Percentiles rank a stretch among this genome's conserved stretches.
phyloP scores from a whole-genome alignment of 2,797 vertebrate genomes.

The Xyrichtys novacula region DNA sequence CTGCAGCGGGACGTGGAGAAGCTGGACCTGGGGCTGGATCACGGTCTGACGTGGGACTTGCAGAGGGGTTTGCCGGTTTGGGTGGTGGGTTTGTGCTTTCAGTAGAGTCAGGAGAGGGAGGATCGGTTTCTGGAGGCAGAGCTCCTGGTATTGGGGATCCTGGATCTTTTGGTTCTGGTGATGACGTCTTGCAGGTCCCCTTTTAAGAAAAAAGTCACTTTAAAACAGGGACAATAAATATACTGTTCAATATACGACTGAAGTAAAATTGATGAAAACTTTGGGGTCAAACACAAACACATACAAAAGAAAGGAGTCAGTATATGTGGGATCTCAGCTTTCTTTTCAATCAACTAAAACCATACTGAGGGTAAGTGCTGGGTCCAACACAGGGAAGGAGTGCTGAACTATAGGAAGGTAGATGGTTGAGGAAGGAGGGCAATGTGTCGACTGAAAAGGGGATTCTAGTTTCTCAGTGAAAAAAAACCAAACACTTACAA shows the following conservation, averaged over 20 bases:
- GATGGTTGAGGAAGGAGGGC: slow-evolving; percentile 8
- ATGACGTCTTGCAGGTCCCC: slow-evolving; percentile 63
- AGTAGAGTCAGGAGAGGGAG: slow-evolving; percentile 4
- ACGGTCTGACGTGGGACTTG: slow-evolving; percentile 15
- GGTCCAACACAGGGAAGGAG: slow-evolving; percentile 11
- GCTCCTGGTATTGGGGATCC: slow-evolving; percentile 38
- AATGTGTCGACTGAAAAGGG: slow-evolving; percentile 7
- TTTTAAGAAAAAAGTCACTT: slow-evolving; percentile 59
- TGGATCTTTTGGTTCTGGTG: slow-evolving; percentile 59
- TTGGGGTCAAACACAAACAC: background rate
- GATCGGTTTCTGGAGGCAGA: slow-evolving; percentile 30
- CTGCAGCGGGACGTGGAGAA: slow-evolving; percentile 39
- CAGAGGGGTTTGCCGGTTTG: slow-evolving; percentile 2
- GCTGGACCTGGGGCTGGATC: background rate
- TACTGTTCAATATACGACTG: background rate
- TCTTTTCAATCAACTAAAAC: slow-evolving; percentile 9
- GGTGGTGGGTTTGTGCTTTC: slow-evolving; percentile 36
- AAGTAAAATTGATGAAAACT: background rate
- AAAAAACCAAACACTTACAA: slow-evolving; percentile 85
- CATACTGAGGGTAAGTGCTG: background rate
- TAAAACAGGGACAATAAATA: background rate
- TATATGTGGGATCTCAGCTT: background rate
- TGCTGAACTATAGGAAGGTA: slow-evolving; percentile 16
- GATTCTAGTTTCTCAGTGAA: slow-evolving; percentile 13
- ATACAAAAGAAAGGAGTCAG: slow-evolving; percentile 6